Percentiles rank a stretch among this genome's conserved stretches.
These are phyloP conservation scores for Callorhinus ursinus DNA, from an alignment of 2,113 vertebrate genomes.

Conservation along the genomic window DNA sequence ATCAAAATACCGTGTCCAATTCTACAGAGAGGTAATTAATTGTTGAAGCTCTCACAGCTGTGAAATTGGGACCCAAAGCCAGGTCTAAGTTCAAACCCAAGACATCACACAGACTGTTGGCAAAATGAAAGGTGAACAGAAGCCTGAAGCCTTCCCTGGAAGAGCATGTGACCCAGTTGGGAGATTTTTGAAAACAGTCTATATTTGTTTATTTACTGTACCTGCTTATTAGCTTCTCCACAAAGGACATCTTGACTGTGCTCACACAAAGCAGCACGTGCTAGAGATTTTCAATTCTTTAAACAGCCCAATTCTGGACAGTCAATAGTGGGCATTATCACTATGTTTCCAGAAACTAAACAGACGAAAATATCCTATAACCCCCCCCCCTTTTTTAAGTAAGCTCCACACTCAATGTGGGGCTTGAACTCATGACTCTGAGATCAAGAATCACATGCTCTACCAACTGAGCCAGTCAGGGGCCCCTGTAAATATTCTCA, in stretches of 20 bases:
- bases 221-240: neutral
- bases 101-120: accelerated
- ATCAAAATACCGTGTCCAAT: neutral
- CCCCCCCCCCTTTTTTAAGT: neutral
- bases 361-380: neutral
- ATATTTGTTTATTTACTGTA: neutral
- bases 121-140: neutral
- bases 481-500: neutral
- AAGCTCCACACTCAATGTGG: neutral
- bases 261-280: neutral
- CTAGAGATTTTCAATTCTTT: neutral
- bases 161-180: accelerated
- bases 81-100: neutral
- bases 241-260: accelerated
- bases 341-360: neutral
- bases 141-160: neutral
- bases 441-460: neutral
- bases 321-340: no score
- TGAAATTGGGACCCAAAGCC: neutral
- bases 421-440: neutral
- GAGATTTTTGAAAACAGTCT: neutral
- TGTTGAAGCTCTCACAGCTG: neutral
- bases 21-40: neutral
- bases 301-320: neutral
- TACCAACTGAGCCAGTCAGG: neutral